These are phyloP conservation scores for Heliconius himera DNA, from an alignment of 1,140 invertebrate species.

Conservation along the genomic window DNA sequence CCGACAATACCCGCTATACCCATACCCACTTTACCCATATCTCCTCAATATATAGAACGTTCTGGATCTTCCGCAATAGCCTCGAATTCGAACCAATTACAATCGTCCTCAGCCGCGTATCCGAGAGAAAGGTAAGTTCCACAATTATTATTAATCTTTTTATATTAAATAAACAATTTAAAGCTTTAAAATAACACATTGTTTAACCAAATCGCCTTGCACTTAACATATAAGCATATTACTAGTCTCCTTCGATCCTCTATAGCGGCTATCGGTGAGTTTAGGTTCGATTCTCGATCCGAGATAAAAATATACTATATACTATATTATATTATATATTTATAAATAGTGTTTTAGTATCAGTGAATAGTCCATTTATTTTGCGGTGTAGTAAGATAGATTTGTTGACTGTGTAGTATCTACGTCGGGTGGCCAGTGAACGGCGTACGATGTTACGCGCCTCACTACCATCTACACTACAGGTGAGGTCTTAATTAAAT, in stretches of 20 bases:
- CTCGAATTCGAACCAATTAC: not conserved
- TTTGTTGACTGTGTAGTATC: constrained; percentile 5
- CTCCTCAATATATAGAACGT: not conserved
- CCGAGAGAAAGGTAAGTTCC: not conserved
- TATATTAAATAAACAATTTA: not conserved
- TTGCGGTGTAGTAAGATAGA: constrained; percentile 15
- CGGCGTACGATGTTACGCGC: not conserved
- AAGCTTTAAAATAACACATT: constrained; percentile 1
- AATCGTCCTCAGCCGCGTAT: not conserved
- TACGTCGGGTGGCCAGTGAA: not conserved
- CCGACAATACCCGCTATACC: not conserved
- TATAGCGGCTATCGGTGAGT: not conserved
- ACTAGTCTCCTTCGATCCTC: not conserved
- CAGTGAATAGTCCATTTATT: not conserved
- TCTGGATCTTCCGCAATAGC: not conserved
- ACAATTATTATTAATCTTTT: not conserved
- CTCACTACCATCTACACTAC: not conserved
- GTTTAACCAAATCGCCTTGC: not conserved
- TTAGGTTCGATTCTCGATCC: not conserved
- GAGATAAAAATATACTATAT: not conserved
- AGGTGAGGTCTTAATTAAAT: not conserved
- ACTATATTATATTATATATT: not conserved
- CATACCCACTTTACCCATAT: not conserved
- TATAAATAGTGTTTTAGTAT: not conserved
- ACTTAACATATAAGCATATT: not conserved